phyloP scores from a whole-genome alignment of 92 coral and sea anemone genomes.

The Porites lobata region DNA sequence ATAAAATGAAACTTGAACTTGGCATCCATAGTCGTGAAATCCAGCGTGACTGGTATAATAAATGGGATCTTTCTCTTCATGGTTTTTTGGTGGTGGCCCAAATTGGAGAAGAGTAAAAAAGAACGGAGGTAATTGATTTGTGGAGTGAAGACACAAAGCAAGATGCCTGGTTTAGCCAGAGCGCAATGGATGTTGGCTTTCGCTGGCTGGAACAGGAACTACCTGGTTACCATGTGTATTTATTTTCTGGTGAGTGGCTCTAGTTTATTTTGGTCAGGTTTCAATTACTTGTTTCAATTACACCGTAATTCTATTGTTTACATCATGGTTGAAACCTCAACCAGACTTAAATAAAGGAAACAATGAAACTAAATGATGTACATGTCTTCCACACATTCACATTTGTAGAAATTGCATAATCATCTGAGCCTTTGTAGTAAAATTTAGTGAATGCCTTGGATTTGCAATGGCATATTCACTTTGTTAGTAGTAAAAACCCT shows the following conservation, averaged over 20 bases:
- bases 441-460: too few relatives aligned
- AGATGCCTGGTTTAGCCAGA: slow-evolving; percentile 31
- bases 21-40: slow-evolving; percentile 41
- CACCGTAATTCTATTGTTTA: too few relatives aligned
- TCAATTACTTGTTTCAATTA: not conserved
- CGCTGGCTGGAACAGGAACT: slow-evolving; percentile 8
- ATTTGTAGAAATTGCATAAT: too few relatives aligned
- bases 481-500: too few relatives aligned
- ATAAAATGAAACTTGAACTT: slow-evolving; percentile 56
- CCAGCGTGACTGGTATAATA: slow-evolving; percentile 60
- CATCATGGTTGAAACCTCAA: too few relatives aligned
- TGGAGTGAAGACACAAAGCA: slow-evolving; percentile 44
- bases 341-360: too few relatives aligned
- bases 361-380: too few relatives aligned
- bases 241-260: slow-evolving; percentile 28
- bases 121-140: slow-evolving; percentile 16
- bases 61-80: slow-evolving; percentile 47
- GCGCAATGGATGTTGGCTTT: not conserved
- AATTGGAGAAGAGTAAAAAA: not conserved
- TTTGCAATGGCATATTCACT: too few relatives aligned
- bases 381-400: too few relatives aligned
- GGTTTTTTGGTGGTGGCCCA: slow-evolving; percentile 45
- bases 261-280: not conserved
- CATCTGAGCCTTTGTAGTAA: too few relatives aligned
- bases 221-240: slow-evolving; percentile 8